These are phyloP conservation scores for Eupithecia vulgata DNA, from an alignment of 2,888 invertebrate genomes.

Conservation along the genomic window DNA sequence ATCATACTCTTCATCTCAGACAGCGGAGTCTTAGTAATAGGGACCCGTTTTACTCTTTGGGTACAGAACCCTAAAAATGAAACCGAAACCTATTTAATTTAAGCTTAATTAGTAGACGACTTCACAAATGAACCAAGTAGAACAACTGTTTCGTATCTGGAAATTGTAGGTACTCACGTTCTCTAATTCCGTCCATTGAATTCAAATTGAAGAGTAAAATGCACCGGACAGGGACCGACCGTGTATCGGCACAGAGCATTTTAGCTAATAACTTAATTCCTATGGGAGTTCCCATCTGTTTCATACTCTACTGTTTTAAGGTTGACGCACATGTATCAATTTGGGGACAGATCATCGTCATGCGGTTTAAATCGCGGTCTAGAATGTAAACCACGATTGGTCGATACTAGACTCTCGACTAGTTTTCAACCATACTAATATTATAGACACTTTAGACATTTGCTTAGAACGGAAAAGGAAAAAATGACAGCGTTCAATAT, in stretches of 20 bases:
- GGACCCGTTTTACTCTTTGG: too few species aligned
- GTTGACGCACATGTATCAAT: neutral
- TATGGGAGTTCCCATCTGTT: slow-evolving; percentile 74
- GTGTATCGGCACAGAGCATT: slow-evolving; percentile 70
- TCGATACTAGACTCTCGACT: neutral
- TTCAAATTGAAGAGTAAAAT: slow-evolving; percentile 81
- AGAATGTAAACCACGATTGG: neutral
- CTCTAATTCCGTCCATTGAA: slow-evolving; percentile 80
- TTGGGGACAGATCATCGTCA: neutral
- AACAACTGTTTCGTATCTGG: slow-evolving; percentile 27
- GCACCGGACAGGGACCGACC: slow-evolving; percentile 59
- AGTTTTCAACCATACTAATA: neutral
- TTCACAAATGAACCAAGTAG: slow-evolving; percentile 3
- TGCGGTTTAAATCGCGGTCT: neutral
- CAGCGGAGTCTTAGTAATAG: too few species aligned
- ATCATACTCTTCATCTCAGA: neutral
- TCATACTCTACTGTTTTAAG: slow-evolving; percentile 4
- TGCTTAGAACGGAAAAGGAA: neutral
- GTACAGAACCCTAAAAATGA: too few species aligned
- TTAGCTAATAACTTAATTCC: slow-evolving; percentile 82
- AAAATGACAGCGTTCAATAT: neutral
- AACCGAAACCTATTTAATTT: neutral
- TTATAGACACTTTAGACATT: neutral
- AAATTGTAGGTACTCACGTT: slow-evolving; percentile 63
- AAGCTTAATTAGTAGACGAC: neutral